Evolutionary conservation across 2,113 vertebrate genomes (phyloP).

Genomic region (Trogon surrucura): DNA sequence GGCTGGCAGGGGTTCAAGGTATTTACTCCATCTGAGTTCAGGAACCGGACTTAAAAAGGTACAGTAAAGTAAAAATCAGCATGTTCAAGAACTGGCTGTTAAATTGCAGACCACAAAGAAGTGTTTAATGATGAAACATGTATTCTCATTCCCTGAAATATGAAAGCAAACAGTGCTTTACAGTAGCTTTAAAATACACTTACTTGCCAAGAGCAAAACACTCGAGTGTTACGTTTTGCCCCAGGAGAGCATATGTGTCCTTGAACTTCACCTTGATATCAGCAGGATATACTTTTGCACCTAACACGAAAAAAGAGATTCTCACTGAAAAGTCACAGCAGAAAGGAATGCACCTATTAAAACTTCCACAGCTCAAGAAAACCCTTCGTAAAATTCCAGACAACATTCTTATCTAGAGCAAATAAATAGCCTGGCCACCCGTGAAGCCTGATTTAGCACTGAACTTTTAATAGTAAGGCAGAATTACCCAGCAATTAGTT

Average conservation of each 20-base stretch:
- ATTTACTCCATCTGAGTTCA: constrained; percentile 89
- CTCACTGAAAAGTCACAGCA: neutral
- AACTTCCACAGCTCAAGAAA: neutral
- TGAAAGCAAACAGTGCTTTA: neutral
- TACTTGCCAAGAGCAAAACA: constrained; percentile 99
- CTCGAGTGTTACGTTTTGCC: constrained; percentile 93
- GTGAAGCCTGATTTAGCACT: neutral
- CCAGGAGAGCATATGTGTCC: constrained; percentile 86
- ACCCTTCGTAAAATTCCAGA: neutral
- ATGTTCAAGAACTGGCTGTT: neutral
- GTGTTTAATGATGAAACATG: neutral
- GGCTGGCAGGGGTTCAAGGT: constrained; percentile 84
- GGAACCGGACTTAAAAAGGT: constrained; percentile 87
- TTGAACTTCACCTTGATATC: constrained; percentile 94
- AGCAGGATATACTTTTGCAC: constrained; percentile 90
- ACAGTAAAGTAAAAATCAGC: constrained; percentile 42
- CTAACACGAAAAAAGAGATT: constrained; percentile 69
- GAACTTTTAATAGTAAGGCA: neutral
- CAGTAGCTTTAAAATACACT: constrained; percentile 68
- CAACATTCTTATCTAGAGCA: neutral
- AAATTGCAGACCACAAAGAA: constrained; percentile 13
- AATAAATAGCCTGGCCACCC: neutral
- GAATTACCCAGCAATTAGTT: neutral
- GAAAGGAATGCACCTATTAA: neutral
- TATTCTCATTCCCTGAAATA: neutral